Evolutionary conservation across 2,113 vertebrate genomes (phyloP).

Genomic region (Brachyhypopomus occidentalis): DNA sequence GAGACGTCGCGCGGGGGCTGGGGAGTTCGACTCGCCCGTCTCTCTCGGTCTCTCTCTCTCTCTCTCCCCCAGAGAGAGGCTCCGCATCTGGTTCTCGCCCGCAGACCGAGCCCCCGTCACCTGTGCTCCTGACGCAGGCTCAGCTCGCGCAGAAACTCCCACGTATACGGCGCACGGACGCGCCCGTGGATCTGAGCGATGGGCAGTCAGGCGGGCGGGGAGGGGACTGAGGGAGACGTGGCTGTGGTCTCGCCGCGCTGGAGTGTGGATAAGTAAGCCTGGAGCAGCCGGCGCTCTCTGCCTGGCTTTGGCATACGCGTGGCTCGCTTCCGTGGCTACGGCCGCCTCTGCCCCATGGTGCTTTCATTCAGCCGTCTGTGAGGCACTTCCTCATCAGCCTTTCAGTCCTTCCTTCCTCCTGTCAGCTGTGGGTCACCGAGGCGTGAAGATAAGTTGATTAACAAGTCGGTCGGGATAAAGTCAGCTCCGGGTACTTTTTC

Average conservation of each 20-base stretch:
- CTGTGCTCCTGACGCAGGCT: no score
- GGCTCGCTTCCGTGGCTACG: no score
- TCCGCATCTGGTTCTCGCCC: neutral
- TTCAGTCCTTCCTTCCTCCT: neutral
- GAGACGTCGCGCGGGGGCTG: no score
- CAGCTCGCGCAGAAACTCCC: neutral
- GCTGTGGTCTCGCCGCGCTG: neutral
- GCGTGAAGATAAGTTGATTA: neutral
- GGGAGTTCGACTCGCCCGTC: no score
- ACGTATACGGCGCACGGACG: neutral
- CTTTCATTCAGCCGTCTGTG: neutral
- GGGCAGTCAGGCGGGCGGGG: neutral
- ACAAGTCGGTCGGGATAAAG: neutral
- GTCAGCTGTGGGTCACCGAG: neutral
- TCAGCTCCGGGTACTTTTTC: neutral
- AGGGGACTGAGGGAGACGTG: neutral
- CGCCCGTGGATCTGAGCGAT: neutral
- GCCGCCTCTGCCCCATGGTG: neutral
- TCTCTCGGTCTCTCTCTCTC: no score
- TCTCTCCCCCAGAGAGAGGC: neutral
- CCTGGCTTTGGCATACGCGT: neutral
- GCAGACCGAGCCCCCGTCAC: neutral
- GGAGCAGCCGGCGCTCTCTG: neutral
- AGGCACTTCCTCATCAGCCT: conserved; percentile 13
- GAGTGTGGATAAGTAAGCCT: conserved; percentile 12